Base-by-base conservation (phyloP, 1,140 invertebrate species). In the Eubasilissa regina region DNA sequence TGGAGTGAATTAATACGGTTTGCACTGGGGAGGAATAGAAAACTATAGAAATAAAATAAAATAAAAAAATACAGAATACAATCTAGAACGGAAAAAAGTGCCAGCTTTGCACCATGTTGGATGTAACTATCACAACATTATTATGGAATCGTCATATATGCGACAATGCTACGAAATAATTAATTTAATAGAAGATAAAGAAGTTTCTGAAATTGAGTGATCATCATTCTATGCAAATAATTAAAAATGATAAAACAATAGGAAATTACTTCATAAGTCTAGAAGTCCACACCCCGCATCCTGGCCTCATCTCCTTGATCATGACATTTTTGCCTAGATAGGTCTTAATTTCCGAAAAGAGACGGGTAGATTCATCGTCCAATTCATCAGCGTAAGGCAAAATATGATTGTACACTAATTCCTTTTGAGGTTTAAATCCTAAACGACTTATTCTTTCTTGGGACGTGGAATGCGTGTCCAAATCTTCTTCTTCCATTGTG, bases 281-380 rank as follows among this genome's bases (percentile, higher is more conserved):
- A 13, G 87, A 87, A 1, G 90, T 89, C 93, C 93, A 94, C 48
- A 92, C 84, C 35, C 87, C 88, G 82, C 92, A 93, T 51, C 91
- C 93, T 66, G 93, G 93, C 84, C 91, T 89, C 84, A 94, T 89
- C 87, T 94, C 93, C 17, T 92, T 87, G 25, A 93, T 86, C 86
- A 94, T 89, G 48, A 95, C 89, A 66, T 92, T 89, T 83, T 90
- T 91, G 35, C 90, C 91, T 43, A 95, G 86, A 87, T 94, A 93
- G 68, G 87, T 91, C 86, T 94, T 95, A 51, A 95, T 94, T 74
- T 93, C 89, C 10, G 86, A 80, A 64, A 94, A 89, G 55, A 93
- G 88, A 77, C 82, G 84, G 53, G 85, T 85, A 0, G 94, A 92
- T 86, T 95, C 94, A 15, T 89, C 87, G 75, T 94, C 92, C 53